Percentiles rank a stretch among this genome's conserved stretches.
Evolutionary conservation across 53 echinoderm and acorn worm genomes (phyloP).

Genomic region (Temnopleurus reevesii): DNA sequence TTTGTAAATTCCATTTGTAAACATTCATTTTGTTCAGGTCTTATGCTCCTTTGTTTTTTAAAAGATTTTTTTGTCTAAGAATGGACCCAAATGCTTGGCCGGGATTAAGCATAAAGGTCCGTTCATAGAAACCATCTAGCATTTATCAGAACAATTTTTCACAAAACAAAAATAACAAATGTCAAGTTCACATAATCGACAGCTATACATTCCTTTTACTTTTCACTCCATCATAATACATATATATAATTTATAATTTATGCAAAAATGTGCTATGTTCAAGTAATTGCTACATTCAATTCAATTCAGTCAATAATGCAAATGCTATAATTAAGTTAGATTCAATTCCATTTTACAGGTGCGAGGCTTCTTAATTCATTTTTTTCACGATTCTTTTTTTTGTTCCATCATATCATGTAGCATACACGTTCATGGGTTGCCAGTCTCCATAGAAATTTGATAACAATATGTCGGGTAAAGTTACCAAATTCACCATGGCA

Average conservation of each 20-base stretch:
- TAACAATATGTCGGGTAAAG: conserved; percentile 31
- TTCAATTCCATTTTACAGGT: conserved; percentile 25
- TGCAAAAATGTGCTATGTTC: conserved; percentile 40
- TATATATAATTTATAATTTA: conserved; percentile 55
- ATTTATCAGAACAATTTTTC: conserved; percentile 11
- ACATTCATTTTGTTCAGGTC: conserved; percentile 46
- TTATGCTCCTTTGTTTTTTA: neutral
- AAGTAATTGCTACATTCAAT: conserved; percentile 4
- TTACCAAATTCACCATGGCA: neutral
- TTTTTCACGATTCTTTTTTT: neutral
- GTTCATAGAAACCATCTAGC: conserved; percentile 46
- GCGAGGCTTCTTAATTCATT: neutral
- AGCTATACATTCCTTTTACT: conserved; percentile 29
- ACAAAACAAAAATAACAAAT: conserved; percentile 31
- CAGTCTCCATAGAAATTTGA: neutral
- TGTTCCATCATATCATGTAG: neutral
- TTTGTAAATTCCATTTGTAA: conserved; percentile 45
- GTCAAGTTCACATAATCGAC: conserved; percentile 37
- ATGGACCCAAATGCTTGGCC: conserved; percentile 57
- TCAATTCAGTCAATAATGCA: conserved; percentile 17
- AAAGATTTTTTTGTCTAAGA: conserved; percentile 25
- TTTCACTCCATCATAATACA: conserved; percentile 57
- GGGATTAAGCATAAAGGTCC: conserved; percentile 42
- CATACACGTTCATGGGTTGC: neutral
- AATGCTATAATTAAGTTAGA: conserved; percentile 1